Base-by-base conservation (phyloP, 2,888 invertebrate species). In the Copidosoma aretas region DNA sequence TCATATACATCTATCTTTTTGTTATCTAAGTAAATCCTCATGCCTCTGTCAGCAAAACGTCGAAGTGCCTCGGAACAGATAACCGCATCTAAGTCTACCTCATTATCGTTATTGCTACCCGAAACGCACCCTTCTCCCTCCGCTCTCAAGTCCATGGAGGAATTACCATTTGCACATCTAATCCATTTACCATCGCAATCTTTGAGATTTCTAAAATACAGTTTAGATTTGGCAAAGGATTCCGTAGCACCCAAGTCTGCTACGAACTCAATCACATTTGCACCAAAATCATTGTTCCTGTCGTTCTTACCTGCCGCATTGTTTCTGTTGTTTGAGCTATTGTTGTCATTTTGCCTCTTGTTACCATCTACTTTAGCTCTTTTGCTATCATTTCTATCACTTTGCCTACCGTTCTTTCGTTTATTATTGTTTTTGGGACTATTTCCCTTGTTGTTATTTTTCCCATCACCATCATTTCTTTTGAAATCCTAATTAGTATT, bases 221-320 rank as follows among this genome's bases (percentile, higher is more conserved):
- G 57, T 54, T 65, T 73, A n/a, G 67, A 70, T 61, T 75, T 76
- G 17, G 74, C 71, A 12, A 75, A 43, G 52, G 75, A 75, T 41
- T 73, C 73, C 17, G 75, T 75, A 17, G 74, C 76, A 4, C 74
- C 75, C 10, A 74, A 76, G 59, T 76, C 73, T 22, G 73, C 75
- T 15, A 73, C 15, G 58, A 74, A 74, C 49, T 72, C 65, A 32
- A 32, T 32, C 8, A 32, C 4, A 5, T 32, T 32, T 5, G 3
- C 8, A 32, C 8, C 8, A 32, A 5, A 5, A 32, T 32, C 3
- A 32, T 32, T 5, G 4, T 32, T 3, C 8, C 3, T 32, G 8
- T 32, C 8, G 8, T 32, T 32, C 8, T 32, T 32, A 32, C 32
- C 32, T 32, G n/a, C n/a, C n/a, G n/a, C n/a, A n/a, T n/a, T n/a